Evolutionary conservation across 2,797 vertebrate species (phyloP), one percentile per base, ranked within the genome.

Genomic region (Chaenodraco wilsoni): DNA sequence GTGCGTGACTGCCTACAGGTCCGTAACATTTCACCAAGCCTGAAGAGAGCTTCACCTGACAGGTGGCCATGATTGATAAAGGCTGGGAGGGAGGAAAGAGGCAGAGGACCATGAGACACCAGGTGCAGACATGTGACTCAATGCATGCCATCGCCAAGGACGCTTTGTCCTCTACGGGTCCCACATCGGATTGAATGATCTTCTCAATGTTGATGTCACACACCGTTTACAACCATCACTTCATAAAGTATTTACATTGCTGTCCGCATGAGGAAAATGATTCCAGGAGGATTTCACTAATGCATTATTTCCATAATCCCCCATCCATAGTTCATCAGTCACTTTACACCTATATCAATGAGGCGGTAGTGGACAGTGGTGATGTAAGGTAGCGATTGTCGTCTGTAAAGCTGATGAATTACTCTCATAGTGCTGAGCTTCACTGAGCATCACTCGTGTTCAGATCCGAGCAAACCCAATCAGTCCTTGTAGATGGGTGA

Each of bases 91-190:
- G 61, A 69, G 82, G 37, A 59, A 76, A 45, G 65, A 66, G 56
- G 72, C 78, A 76, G 57, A 21, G 44, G 54, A n/a, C 72, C 69
- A 68, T 37, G 66, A 87, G 72, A 67, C 67, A 43, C 77, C 57
- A 59, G 6, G 16, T 71, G 55, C 69, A 71, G 57, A 54, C 87
- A 77, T 80, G 88, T 89, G 87, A 84, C 83, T 77, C 63, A 31
- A 54, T 78, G 56, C 84, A 84, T 48, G 65, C 78, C 75, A 81
- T 77, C 66, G 11, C 65, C 83, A 87, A 93, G 89, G 90, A 87
- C 89, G 46, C 69, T 17, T 14, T 80, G 90, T 88, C 91, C 91
- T 94, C 87, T 84, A 33, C 40, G 15, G 72, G 79, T 48, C 55
- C 76, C 16, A 50, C 45, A 65, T 52, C 56, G 52, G 43, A 72